Conservation (phyloP, 2,888 invertebrate species). For the Acanthosepion esculentum region DNA sequence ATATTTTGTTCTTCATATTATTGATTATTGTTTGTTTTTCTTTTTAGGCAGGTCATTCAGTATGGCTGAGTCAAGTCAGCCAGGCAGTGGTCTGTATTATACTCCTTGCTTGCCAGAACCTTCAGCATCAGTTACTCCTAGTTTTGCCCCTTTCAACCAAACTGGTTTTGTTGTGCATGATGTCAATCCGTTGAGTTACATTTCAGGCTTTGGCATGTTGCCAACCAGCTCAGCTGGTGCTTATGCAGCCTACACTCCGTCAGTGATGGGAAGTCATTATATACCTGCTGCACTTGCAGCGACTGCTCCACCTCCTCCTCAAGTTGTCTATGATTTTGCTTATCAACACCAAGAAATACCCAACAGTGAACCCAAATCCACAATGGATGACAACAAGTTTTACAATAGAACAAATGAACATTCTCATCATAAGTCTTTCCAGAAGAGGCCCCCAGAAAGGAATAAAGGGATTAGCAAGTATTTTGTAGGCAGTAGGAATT, state of each 20-base stretch:
- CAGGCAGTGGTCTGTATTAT: neutral
- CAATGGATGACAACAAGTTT: neutral
- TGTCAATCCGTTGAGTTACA: neutral
- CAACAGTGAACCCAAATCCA: neutral
- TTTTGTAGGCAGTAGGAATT: neutral
- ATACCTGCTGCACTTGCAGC: neutral
- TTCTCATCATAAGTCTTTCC: neutral
- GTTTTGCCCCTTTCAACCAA: neutral
- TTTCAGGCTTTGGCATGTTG: neutral
- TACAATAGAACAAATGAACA: neutral
- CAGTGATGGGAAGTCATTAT: neutral
- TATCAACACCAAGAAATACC: neutral
- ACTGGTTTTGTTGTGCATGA: neutral
- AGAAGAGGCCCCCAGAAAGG: neutral
- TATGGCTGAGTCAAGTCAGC: constrained; percentile 34
- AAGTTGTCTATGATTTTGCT: neutral
- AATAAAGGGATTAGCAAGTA: neutral
- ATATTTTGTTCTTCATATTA: neutral
- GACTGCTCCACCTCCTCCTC: neutral
- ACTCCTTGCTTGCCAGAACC: neutral
- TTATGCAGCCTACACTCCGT: neutral
- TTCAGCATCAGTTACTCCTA: constrained; percentile 25
- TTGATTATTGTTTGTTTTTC: neutral
- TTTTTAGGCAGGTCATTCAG: neutral
- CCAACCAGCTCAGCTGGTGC: neutral